phyloP scores from a whole-genome alignment of 2,888 invertebrate genomes.

The Proisotoma minuta region DNA sequence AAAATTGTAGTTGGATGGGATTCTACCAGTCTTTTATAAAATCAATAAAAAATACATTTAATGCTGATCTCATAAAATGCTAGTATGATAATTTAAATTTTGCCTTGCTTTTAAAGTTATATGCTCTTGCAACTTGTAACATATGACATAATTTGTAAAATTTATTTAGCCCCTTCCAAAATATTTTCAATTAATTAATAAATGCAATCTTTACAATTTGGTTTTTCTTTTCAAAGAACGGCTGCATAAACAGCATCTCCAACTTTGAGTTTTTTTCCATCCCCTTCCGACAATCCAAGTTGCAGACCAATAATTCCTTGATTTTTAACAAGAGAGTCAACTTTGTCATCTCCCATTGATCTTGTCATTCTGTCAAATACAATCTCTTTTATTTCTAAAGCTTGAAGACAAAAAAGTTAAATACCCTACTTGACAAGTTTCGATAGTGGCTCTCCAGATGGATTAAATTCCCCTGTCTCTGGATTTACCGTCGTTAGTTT shows the following conservation, averaged over 20 bases:
- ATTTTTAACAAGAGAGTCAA: conserved; percentile 31
- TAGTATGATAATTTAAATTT: too few relatives aligned
- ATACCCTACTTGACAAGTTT: conserved; percentile 35
- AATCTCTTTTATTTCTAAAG: not conserved
- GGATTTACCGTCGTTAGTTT: conserved; percentile 40
- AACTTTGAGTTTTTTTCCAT: conserved; percentile 27
- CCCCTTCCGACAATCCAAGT: conserved; percentile 30
- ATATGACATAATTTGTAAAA: too few relatives aligned
- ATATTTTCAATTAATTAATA: too few relatives aligned
- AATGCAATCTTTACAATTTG: too few relatives aligned
- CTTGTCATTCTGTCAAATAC: conserved; percentile 26
- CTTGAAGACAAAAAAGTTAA: not conserved
- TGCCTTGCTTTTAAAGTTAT: too few relatives aligned
- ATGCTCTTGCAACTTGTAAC: too few relatives aligned
- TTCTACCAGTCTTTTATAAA: too few relatives aligned
- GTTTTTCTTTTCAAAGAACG: conserved; percentile 23
- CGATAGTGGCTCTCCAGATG: conserved; percentile 38
- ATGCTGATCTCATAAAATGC: too few relatives aligned
- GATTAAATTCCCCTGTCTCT: conserved; percentile 31
- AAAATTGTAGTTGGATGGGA: too few relatives aligned
- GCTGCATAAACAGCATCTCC: conserved; percentile 45
- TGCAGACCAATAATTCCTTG: conserved; percentile 40
- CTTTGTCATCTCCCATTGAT: conserved; percentile 29
- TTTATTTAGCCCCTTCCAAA: too few relatives aligned
- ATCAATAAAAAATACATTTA: too few relatives aligned